These are phyloP conservation scores for Nomada goodeniana DNA, from an alignment of 2,888 invertebrate genomes.

Conservation along the genomic window DNA sequence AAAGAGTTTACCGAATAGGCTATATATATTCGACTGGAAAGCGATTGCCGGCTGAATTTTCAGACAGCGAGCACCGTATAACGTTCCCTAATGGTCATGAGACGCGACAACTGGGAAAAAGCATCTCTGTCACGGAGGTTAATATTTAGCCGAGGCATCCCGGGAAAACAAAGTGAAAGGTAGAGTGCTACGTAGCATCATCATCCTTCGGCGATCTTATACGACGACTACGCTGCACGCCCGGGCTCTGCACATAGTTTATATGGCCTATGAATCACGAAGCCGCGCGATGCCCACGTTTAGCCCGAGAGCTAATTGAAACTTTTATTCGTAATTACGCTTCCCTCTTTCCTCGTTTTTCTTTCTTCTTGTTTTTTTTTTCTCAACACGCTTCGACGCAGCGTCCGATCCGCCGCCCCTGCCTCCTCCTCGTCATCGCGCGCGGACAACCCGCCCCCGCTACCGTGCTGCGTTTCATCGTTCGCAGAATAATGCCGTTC, in stretches of 20 bases:
- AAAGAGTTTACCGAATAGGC: conserved; percentile 47
- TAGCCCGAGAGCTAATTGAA: conserved; percentile 70
- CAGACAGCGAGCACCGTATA: conserved; percentile 25
- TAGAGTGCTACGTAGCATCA: conserved; percentile 50
- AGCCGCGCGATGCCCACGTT: conserved; percentile 59
- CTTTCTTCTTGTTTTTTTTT: conserved; percentile 27
- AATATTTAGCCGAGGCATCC: conserved; percentile 67
- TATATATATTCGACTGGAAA: conserved; percentile 41
- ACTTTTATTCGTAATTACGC: conserved; percentile 73
- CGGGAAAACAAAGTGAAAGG: conserved; percentile 74
- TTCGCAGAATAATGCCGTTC: conserved; percentile 40
- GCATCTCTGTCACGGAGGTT: conserved; percentile 62
- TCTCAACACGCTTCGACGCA: conserved; percentile 39
- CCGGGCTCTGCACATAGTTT: conserved; percentile 48
- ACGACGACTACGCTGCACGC: conserved; percentile 37
- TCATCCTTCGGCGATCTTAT: conserved; percentile 65
- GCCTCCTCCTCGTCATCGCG: conserved; percentile 21
- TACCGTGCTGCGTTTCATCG: conserved; percentile 26
- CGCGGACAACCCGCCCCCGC: conserved; percentile 4
- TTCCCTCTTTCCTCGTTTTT: conserved; percentile 27
- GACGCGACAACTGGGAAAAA: conserved; percentile 62
- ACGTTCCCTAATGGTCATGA: conserved; percentile 55
- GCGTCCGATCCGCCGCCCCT: conserved; percentile 1
- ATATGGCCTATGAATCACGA: conserved; percentile 71
- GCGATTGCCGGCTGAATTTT: conserved; percentile 42